phyloP scores from a whole-genome alignment of 2,113 vertebrate species.

The Prolemur simus region DNA sequence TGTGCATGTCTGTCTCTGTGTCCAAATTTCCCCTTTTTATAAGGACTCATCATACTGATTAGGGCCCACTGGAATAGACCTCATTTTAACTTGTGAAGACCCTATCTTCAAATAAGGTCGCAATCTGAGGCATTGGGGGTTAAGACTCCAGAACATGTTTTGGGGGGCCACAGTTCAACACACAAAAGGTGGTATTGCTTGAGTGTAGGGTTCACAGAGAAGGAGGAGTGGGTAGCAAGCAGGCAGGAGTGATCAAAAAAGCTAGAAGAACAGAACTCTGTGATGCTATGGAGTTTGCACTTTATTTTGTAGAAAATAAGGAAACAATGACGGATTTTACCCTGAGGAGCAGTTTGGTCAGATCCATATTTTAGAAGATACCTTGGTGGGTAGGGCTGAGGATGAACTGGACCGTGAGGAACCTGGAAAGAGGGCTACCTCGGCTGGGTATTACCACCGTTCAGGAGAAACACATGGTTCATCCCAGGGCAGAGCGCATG shows the following conservation, averaged over 20 bases:
- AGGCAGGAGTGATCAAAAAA: background rate
- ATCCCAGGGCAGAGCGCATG: background rate
- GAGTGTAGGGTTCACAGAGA: background rate
- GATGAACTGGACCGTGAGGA: background rate
- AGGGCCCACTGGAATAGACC: background rate
- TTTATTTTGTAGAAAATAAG: background rate
- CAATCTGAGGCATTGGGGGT: background rate
- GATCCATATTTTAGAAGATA: background rate
- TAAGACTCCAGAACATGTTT: background rate
- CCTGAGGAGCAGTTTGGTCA: background rate
- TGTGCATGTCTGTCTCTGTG: background rate
- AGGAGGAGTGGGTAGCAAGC: background rate
- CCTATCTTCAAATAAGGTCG: background rate
- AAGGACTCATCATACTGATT: background rate
- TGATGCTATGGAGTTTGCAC: background rate
- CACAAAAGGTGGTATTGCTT: background rate
- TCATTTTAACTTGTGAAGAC: background rate
- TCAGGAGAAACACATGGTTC: background rate
- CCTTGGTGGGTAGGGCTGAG: background rate
- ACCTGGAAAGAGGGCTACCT: background rate
- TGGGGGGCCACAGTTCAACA: background rate
- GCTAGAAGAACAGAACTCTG: background rate
- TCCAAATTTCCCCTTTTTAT: background rate
- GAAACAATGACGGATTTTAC: background rate
- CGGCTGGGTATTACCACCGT: background rate